Conservation (phyloP, 2,113 vertebrate genomes). For the Trichomycterus rosablanca region DNA sequence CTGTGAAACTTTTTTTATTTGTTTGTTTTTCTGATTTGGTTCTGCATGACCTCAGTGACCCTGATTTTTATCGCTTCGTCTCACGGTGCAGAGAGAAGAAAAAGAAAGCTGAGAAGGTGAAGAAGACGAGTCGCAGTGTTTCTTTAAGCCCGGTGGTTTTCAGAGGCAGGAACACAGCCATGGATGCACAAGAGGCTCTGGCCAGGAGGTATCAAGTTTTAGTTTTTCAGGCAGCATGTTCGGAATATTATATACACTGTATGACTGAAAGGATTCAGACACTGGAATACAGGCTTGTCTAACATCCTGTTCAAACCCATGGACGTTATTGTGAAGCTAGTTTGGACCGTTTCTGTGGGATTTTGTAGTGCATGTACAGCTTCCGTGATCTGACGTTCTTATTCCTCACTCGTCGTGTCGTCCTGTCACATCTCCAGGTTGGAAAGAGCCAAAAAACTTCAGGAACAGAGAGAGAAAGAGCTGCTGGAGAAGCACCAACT, state of each 20-base stretch:
- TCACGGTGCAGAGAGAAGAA: constrained; percentile 79
- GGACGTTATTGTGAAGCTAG: too few relatives aligned
- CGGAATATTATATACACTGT: too few relatives aligned
- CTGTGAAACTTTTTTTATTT: neutral
- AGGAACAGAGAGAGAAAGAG: constrained; percentile 96
- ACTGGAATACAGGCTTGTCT: too few relatives aligned
- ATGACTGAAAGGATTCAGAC: too few relatives aligned
- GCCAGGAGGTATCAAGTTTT: constrained; percentile 79
- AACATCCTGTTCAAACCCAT: too few relatives aligned
- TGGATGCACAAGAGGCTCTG: constrained; percentile 96
- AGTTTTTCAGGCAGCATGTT: too few relatives aligned
- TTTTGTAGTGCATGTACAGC: neutral
- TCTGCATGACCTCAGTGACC: neutral
- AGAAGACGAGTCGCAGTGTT: constrained; percentile 80
- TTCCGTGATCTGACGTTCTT: too few relatives aligned
- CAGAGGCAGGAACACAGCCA: constrained; percentile 90
- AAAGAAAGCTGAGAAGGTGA: constrained; percentile 84
- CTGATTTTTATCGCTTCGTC: neutral
- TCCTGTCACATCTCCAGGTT: constrained; percentile 68
- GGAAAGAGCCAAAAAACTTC: constrained; percentile 95
- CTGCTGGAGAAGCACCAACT: constrained; percentile 86
- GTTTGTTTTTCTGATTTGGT: constrained; percentile 37
- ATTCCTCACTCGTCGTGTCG: too few relatives aligned
- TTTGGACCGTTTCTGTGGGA: too few relatives aligned
- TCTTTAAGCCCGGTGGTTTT: constrained; percentile 82